These are phyloP conservation scores for Tryphoninae sp. DNA, from an alignment of 2,888 invertebrate genomes.

Conservation along the genomic window DNA sequence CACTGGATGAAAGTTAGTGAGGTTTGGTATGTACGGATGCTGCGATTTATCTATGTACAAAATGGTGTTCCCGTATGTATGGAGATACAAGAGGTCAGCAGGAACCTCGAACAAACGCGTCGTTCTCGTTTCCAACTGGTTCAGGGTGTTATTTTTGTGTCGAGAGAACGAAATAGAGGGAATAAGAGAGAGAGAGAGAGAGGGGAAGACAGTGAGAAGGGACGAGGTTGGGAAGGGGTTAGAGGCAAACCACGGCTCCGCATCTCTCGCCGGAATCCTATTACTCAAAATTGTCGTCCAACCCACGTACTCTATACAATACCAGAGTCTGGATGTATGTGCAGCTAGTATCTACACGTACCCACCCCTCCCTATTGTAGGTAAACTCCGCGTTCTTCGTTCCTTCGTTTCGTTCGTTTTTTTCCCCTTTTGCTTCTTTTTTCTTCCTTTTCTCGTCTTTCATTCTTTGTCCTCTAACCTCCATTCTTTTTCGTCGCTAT, in stretches of 20 bases:
- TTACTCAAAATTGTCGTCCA: conserved; percentile 66
- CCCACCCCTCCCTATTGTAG: conserved; percentile 33
- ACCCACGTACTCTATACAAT: conserved; percentile 41
- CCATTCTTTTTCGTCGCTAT: conserved; percentile 46
- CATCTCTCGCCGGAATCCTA: conserved; percentile 62
- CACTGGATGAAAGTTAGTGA: neutral
- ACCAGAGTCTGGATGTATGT: conserved; percentile 19
- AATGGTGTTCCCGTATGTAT: conserved; percentile 9
- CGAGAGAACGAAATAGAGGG: neutral
- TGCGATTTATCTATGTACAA: neutral
- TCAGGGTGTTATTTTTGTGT: conserved; percentile 47
- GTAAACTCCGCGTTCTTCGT: conserved; percentile 33
- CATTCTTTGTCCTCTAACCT: conserved; percentile 38
- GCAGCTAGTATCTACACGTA: conserved; percentile 31
- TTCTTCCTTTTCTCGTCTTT: conserved; percentile 21
- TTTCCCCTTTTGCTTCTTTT: conserved; percentile 40
- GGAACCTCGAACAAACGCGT: conserved; percentile 41
- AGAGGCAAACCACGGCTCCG: conserved; percentile 45
- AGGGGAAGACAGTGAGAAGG: neutral
- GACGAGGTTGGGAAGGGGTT: neutral
- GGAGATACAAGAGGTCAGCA: conserved; percentile 24
- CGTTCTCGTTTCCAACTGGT: conserved; percentile 27
- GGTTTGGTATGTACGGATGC: neutral
- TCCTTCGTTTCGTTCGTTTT: neutral
- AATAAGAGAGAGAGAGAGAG: neutral